Conservation (phyloP, 1,140 invertebrate genomes). For the Aradophagus sp. region DNA sequence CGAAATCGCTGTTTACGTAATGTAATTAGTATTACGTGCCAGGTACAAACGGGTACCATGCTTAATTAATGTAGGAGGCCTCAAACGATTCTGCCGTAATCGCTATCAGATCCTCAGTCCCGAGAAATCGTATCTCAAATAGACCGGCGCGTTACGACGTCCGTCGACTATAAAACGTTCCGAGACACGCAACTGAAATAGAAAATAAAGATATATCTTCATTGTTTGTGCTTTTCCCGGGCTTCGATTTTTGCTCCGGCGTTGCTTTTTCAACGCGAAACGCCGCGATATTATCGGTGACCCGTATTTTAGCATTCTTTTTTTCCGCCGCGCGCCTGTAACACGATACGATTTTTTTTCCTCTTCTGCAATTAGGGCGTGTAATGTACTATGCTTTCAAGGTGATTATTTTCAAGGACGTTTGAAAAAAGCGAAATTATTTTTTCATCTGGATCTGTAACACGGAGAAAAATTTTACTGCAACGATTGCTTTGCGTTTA, state of each 20-base stretch:
- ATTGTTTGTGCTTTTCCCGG: constrained; percentile 23
- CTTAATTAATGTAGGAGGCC: constrained; percentile 52
- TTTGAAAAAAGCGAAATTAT: no score
- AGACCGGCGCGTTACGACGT: constrained; percentile 44
- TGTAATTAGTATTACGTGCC: constrained; percentile 57
- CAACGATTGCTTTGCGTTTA: no score
- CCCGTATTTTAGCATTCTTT: no score
- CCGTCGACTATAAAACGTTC: constrained; percentile 39
- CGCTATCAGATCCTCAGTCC: constrained; percentile 44
- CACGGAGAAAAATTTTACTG: no score
- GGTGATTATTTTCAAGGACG: no score
- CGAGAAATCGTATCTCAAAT: constrained; percentile 53
- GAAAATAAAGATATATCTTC: constrained; percentile 48
- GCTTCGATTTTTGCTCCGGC: not conserved
- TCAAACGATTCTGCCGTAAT: constrained; percentile 47
- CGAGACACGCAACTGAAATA: constrained; percentile 42
- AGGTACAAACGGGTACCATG: constrained; percentile 54
- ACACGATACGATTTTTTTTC: no score
- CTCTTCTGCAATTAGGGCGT: no score
- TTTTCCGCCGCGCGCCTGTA: no score
- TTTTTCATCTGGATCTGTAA: no score
- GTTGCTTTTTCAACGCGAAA: constrained; percentile 3
- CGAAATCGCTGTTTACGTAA: constrained; percentile 55
- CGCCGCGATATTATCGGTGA: no score
- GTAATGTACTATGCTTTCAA: no score